Conservation (phyloP, 2,888 invertebrate genomes). For the Blastobasis adustella region DNA sequence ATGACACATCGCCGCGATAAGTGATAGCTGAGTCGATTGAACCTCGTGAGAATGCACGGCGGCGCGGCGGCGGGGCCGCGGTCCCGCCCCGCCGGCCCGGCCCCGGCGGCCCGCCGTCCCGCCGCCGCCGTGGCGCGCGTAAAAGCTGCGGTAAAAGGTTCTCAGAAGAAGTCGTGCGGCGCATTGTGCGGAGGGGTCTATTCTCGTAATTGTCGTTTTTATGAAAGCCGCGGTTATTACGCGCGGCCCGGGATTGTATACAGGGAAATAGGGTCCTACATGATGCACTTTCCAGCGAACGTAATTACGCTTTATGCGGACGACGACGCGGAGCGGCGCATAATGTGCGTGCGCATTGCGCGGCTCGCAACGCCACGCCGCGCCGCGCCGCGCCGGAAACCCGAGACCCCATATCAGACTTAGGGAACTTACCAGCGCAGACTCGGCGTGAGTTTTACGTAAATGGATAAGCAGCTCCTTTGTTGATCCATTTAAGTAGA, state of each 20-base stretch:
- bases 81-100: not conserved
- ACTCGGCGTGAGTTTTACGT: too few species aligned
- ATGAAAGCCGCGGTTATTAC: slow-evolving; percentile 1
- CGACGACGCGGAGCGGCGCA: too few species aligned
- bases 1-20: too few species aligned
- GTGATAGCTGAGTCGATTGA: too few species aligned
- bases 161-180: slow-evolving; percentile 1
- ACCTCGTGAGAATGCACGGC: too few species aligned
- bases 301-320: too few species aligned
- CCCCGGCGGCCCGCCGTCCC: not conserved
- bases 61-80: too few species aligned
- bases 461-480: too few species aligned
- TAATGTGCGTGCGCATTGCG: not conserved
- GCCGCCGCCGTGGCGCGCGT: not conserved
- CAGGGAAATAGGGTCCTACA: too few species aligned
- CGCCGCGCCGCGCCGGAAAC: not conserved
- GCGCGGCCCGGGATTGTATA: not conserved
- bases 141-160: not conserved
- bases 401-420: not conserved
- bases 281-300: too few species aligned
- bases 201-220: slow-evolving; percentile 3
- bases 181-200: slow-evolving; percentile 1
- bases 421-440: too few species aligned
- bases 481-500: too few species aligned
- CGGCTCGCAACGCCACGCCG: not conserved